Evolutionary conservation across 2,113 vertebrate genomes (phyloP), one percentile per base, ranked within the genome.

Genomic region (Rhagologus leucostigma): DNA sequence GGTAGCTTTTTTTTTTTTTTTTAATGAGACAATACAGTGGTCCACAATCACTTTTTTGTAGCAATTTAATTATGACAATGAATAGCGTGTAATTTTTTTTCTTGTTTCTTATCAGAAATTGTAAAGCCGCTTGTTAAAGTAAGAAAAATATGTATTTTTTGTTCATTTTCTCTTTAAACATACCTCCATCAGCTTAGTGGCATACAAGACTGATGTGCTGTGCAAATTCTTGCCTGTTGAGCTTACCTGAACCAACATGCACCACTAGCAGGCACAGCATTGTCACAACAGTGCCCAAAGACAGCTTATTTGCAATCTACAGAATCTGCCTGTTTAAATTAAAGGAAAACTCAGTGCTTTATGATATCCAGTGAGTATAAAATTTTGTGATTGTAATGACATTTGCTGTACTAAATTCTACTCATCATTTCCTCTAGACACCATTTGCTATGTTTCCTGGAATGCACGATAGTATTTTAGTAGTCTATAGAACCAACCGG

Each of bases 31-130:
- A 92, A 65, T 93, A 77, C 52, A 53, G 33, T 30, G 23, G 56
- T 85, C 64, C 59, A 75, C 52, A 69, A 87, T 78, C 90, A 92
- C 84, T 92, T 96, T 95, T 94, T 84, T 16, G n/a, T 82, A 84
- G 87, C 84, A 95, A 75, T 79, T 95, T 91, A 96, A 94, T 89
- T 86, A 95, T 44, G 60, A 93, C 64, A 95, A 90, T 26, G 52
- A 94, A 89, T 17, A 94, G 41, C 18, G 19, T 63, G 87, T 62
- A n/a, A 23, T 59, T 70, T 74, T 86, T 70, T 82, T 65, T 55
- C 46, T 55, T 33, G 0, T 64, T 95, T 95, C 86, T 64, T 55
- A 57, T 20, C 6, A 11, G 44, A 92, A 95, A 79, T 24, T 75
- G 35, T 67, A 93, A 63, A 81, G 47, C n/a, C 87, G 49, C 42